Evolutionary conservation across 64 coral and sea anemone genomes (phyloP).

Genomic region (Catalaphyllia jardinei): DNA sequence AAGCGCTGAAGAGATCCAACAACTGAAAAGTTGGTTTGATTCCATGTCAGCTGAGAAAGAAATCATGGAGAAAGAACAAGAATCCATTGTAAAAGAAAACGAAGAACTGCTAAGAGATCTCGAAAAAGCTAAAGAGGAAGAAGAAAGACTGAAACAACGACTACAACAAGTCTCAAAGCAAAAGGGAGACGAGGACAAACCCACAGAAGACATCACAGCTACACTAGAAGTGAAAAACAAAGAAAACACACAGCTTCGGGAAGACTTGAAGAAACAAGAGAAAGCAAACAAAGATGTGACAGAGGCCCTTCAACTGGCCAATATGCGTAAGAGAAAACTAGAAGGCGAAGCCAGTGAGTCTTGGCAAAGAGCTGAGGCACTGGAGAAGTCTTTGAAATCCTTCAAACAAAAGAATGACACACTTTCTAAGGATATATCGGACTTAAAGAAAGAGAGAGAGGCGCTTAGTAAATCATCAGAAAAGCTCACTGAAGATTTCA

Average conservation of each 20-base stretch:
- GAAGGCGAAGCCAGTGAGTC: neutral
- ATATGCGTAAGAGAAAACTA: neutral
- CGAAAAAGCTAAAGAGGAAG: conserved; percentile 24
- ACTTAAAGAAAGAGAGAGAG: conserved; percentile 10
- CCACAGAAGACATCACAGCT: neutral
- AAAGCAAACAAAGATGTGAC: neutral
- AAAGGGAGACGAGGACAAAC: neutral
- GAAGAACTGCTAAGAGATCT: conserved; percentile 29
- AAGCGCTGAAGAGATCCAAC: conserved; percentile 39
- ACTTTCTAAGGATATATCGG: neutral
- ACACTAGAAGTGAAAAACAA: neutral
- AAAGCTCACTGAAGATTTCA: conserved; percentile 1
- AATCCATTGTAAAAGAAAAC: conserved; percentile 30
- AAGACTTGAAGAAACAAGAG: neutral
- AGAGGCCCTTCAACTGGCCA: conserved; percentile 15
- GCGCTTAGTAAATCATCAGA: neutral
- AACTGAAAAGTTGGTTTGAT: conserved; percentile 54
- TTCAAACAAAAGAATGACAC: conserved; percentile 3
- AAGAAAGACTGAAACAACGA: neutral
- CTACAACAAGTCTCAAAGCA: neutral
- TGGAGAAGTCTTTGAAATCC: conserved; percentile 3
- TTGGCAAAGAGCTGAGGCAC: neutral
- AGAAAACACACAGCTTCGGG: neutral
- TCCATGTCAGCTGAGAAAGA: conserved; percentile 46
- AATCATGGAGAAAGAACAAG: conserved; percentile 51